Evolutionary conservation across 2,797 vertebrate genomes (phyloP), one percentile per base, ranked within the genome.

Genomic region (Sebastes trivittatus): DNA sequence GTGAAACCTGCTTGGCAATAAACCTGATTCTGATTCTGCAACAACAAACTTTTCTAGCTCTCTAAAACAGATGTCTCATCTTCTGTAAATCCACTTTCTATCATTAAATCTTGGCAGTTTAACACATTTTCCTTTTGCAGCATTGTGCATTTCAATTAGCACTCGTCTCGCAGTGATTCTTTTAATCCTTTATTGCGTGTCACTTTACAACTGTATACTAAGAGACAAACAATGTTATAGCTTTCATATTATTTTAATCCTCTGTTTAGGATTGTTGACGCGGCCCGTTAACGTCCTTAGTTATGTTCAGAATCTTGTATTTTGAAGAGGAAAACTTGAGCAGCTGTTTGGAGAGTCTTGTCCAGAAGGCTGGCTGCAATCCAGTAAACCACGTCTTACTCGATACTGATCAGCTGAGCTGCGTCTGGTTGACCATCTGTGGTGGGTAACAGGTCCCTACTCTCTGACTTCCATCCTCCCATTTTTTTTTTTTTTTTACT

Each of bases 371-470:
- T 74, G 74, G 72, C 83, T 7, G 0, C 36, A 83, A 83, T 89
- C 77, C 86, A 88, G 77, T 61, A 69, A 84, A 77, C 54, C 76
- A 72, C 54, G 68, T 87, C 54, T 65, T 75, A 72, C 67, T 71
- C 42, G 14, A 72, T 54, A 36, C 65, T 84, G 75, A 86, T 86
- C 80, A 60, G 4, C 63, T 73, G 75, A 60, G 4, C 63, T 75
- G 75, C 22, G 25, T 82, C 87, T 85, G 73, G 69, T 81, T 70
- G 52, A 85, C 80, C 88, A 87, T 89, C 90, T 92, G 88, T 60
- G 73, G 36, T 64, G 52, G 82, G 75, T 78, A 79, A 77, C 34
- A 87, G 77, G 70, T 85, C 67, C 18, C 30, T 75, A 34, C 72
- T 69, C 81, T 76, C 78, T 83, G 61, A 78, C 80, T 69, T 60